Evolutionary conservation across 2,113 vertebrate species (phyloP).

Genomic region (Procavia capensis): DNA sequence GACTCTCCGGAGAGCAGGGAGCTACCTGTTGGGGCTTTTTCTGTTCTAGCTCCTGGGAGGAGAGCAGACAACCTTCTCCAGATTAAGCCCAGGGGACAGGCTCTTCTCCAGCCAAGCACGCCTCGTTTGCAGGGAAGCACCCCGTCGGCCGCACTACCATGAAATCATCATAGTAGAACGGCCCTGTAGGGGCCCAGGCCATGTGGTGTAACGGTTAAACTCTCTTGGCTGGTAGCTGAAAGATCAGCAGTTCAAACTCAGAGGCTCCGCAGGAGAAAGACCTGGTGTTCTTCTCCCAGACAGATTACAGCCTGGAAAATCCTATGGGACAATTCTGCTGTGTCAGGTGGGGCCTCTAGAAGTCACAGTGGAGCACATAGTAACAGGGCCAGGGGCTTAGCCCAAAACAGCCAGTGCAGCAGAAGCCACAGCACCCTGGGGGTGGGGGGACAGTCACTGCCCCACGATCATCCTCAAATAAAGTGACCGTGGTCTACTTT

Average conservation of each 20-base stretch:
- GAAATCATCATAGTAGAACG: too few relatives aligned
- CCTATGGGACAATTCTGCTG: not conserved
- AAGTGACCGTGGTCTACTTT: not conserved
- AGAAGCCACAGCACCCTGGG: too few relatives aligned
- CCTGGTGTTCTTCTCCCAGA: too few relatives aligned
- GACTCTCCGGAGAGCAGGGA: not conserved
- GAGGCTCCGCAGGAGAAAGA: not conserved
- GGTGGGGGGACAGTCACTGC: too few relatives aligned
- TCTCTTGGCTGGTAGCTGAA: not conserved
- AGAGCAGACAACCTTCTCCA: not conserved
- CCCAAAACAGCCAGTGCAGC: not conserved
- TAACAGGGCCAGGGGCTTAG: not conserved
- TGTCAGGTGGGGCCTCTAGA: not conserved
- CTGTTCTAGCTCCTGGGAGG: not conserved
- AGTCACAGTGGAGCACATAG: not conserved
- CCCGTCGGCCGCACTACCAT: not conserved
- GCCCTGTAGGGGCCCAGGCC: too few relatives aligned
- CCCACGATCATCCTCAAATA: not conserved
- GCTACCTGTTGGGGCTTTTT: not conserved
- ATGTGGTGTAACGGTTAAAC: not conserved
- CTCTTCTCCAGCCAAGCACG: not conserved
- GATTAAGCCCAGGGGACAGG: not conserved
- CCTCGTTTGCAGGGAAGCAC: not conserved
- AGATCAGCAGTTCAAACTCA: not conserved
- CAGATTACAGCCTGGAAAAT: not conserved